Evolutionary conservation across 2,797 vertebrate species (phyloP), one percentile per base, ranked within the genome.

Genomic region (Danio jaintianensis): DNA sequence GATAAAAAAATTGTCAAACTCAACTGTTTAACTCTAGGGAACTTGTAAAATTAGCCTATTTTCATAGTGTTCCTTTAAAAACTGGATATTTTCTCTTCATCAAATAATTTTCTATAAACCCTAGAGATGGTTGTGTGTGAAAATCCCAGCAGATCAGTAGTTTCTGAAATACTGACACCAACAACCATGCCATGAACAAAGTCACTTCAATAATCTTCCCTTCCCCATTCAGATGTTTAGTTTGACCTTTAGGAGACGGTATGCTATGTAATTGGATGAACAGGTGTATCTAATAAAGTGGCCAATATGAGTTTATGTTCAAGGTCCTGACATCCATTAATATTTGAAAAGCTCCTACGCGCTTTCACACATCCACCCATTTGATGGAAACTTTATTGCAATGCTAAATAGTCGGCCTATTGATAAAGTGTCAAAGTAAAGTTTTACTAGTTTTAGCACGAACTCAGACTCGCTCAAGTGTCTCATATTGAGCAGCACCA

Each of bases 401-500:
- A 74, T 71, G n/a, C 43, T 63, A 67, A 63, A 78, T 67, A 62
- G 58, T 59, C 15, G 4, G 22, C n/a, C 64, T 43, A 40, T 79
- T 58, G 55, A 81, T 45, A 58, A 70, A 61, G 29, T 52, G 16
- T 81, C 71, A 81, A 68, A 68, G 72, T 38, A 56, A 66, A 63
- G 62, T 76, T 81, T 78, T 58, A 59, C 62, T 81, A 66, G 73
- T 81, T 52, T 50, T 38, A 47, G 45, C 47, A 77, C 64, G 67
- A 50, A 64, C 47, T 73, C 29, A 58, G 15, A 45, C 11, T 80
- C 58, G 74, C 68, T 75, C 38, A 75, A 68, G 56, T 66, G 64
- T 83, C 56, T 74, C 59, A 78, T 82, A 74, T 75, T 81, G 63
- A 80, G 69, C 38, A 63, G 38, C 72, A 48, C 50, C 53, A 75